These are phyloP conservation scores for Stictocephala bisonia DNA, from an alignment of 2,888 invertebrate species.

Conservation along the genomic window DNA sequence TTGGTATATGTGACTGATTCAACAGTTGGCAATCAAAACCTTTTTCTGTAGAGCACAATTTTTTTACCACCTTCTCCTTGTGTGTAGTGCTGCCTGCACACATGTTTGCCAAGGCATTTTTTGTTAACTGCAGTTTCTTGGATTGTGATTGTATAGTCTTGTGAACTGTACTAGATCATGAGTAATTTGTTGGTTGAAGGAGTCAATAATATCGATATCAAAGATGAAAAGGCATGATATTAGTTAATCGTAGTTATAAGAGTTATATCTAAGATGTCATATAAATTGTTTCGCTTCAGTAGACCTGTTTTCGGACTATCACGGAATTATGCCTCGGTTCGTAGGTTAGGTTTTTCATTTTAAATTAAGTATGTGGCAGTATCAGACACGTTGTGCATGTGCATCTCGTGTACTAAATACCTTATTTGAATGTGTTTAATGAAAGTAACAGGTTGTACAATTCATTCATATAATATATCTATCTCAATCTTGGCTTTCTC, in stretches of 20 bases:
- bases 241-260: conserved; percentile 18
- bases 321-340: conserved; percentile 33
- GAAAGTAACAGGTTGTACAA: too few species aligned
- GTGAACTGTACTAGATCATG: too few species aligned
- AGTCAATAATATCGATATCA: conserved; percentile 5
- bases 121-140: too few species aligned
- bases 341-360: conserved; percentile 42
- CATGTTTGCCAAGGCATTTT: too few species aligned
- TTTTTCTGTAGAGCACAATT: too few species aligned
- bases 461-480: too few species aligned
- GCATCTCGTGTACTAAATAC: neutral
- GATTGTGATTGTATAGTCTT: too few species aligned
- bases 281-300: neutral
- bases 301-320: conserved; percentile 12
- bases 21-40: too few species aligned
- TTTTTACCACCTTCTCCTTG: too few species aligned
- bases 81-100: too few species aligned
- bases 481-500: too few species aligned
- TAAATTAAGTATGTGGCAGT: conserved; percentile 17
- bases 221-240: conserved; percentile 45
- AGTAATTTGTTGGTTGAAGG: neutral
- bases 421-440: neutral
- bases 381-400: conserved; percentile 44
- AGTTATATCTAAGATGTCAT: conserved; percentile 31
- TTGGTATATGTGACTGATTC: too few species aligned